phyloP scores from a whole-genome alignment of 2,888 invertebrate species.

The Lepidocyrtoides sp. region DNA sequence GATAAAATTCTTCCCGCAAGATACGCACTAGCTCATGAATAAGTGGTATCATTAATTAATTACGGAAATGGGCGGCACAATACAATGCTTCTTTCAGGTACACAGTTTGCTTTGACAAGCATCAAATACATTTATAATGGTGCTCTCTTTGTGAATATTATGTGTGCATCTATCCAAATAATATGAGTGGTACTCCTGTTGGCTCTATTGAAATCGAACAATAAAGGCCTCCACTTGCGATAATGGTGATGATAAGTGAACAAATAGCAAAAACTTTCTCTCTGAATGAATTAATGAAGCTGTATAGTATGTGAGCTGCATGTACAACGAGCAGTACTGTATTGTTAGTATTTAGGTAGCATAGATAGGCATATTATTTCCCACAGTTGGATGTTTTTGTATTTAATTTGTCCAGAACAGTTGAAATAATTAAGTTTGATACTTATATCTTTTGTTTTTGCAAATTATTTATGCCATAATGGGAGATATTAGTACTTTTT shows the following conservation, averaged over 20 bases:
- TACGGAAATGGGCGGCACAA: constrained; percentile 7
- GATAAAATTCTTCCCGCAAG: not conserved
- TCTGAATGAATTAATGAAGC: constrained; percentile 46
- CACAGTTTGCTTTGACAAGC: not conserved
- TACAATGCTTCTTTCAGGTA: constrained; percentile 8
- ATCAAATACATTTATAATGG: no score
- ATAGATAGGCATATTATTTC: not conserved
- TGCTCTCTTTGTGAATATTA: not conserved
- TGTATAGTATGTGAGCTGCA: no score
- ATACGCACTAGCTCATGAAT: constrained; percentile 29
- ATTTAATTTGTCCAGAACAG: not conserved
- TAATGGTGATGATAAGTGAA: constrained; percentile 33
- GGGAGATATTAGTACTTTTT: no score
- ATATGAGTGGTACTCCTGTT: not conserved
- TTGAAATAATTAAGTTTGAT: not conserved
- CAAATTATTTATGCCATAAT: no score
- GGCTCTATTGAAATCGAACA: constrained; percentile 51
- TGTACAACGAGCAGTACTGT: no score
- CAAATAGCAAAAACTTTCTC: not conserved
- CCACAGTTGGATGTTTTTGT: not conserved
- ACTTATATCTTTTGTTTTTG: not conserved
- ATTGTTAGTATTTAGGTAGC: not conserved
- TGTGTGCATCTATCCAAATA: not conserved
- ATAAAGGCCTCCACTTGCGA: not conserved
- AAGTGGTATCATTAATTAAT: constrained; percentile 65